Conservation (phyloP, 2,797 vertebrate species). For the Cygnus olor region DNA sequence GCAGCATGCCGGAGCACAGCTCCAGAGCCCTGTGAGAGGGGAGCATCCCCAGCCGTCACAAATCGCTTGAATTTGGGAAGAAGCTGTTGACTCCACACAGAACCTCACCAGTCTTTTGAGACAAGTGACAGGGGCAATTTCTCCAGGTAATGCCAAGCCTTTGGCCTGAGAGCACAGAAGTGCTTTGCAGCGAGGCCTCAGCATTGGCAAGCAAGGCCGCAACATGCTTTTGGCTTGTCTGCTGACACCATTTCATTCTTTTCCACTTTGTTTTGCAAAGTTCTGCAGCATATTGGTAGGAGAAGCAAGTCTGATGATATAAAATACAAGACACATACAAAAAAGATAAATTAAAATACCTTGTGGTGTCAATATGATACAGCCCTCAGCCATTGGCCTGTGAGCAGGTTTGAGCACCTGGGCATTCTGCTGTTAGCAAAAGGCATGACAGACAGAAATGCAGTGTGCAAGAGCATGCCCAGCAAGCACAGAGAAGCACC, state of each 20-base stretch:
- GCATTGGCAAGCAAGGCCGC: not conserved
- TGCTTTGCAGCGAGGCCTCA: not conserved
- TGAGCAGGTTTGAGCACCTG: not conserved
- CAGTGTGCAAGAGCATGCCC: not conserved
- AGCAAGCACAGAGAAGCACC: rapidly evolving
- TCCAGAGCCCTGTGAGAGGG: not conserved
- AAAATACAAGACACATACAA: not conserved
- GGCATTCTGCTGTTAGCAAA: not conserved
- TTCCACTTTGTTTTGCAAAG: not conserved
- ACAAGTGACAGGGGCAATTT: not conserved
- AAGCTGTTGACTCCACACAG: not conserved
- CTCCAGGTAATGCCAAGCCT: not conserved
- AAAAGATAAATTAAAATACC: not conserved
- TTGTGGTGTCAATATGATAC: not conserved
- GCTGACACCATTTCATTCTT: not conserved
- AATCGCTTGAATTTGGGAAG: not conserved
- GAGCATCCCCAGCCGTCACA: rapidly evolving
- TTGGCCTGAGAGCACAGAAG: not conserved
- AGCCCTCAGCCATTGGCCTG: not conserved
- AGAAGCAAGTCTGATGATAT: not conserved
- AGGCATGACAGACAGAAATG: not conserved
- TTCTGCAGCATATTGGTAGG: not conserved
- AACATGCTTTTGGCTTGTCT: not conserved
- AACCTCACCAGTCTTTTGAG: not conserved
- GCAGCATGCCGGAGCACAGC: not conserved